phyloP scores from a whole-genome alignment of 2,113 vertebrate genomes.

The Laterallus jamaicensis region DNA sequence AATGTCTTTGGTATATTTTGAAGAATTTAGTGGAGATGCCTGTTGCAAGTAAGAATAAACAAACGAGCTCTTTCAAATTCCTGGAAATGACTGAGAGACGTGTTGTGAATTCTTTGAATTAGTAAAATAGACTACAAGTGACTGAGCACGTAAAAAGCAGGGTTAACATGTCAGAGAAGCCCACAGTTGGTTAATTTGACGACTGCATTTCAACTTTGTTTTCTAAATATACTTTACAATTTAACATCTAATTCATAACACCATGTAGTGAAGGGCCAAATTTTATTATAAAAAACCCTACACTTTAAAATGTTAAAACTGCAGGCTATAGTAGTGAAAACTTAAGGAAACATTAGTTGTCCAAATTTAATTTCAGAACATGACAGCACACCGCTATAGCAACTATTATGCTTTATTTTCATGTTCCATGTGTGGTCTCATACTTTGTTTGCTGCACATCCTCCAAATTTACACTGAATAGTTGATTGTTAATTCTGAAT shows the following conservation, averaged over 20 bases:
- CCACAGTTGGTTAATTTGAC: not conserved
- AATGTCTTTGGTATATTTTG: not conserved
- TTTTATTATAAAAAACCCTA: not conserved
- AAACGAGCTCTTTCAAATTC: slow-evolving; percentile 23
- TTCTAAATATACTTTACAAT: not conserved
- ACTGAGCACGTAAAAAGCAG: not conserved
- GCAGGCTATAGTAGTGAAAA: not conserved
- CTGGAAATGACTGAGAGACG: slow-evolving; percentile 8
- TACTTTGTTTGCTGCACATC: not conserved
- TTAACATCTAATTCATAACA: not conserved
- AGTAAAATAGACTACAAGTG: slow-evolving; percentile 2
- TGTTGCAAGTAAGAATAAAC: slow-evolving; percentile 17
- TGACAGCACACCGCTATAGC: not conserved
- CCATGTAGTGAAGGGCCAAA: not conserved
- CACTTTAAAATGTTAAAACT: not conserved
- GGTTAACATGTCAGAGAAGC: not conserved
- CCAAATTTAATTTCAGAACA: not conserved
- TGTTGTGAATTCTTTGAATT: slow-evolving; percentile 46
- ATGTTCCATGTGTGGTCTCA: not conserved
- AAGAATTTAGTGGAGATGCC: not conserved
- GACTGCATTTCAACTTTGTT: not conserved
- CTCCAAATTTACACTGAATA: not conserved
- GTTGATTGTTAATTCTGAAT: not conserved
- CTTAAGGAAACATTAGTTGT: not conserved
- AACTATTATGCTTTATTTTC: not conserved